Base-by-base conservation (phyloP, 2,797 vertebrate species). In the Gastrophryne carolinensis region DNA sequence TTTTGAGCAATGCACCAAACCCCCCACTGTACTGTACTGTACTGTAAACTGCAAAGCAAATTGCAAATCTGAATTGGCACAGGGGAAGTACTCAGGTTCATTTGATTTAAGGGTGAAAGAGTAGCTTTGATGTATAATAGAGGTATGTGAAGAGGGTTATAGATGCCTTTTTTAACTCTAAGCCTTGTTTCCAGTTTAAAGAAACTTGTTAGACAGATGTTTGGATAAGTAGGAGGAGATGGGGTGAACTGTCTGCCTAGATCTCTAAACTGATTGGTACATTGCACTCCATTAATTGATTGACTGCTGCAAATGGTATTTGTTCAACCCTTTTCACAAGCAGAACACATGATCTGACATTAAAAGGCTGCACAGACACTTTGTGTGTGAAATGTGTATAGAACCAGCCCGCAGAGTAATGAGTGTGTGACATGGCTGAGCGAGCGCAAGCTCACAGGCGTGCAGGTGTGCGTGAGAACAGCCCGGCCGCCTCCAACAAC, bases 391-490 rank as follows among this genome's bases (percentile, higher is more conserved):
- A 35, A 44, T 41, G 23, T 57, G 21, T 57, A 65, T 34, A 50
- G 34, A 13, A 54, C n/a, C 34, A 35, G 54, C 73, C 73, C 73
- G 73, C 73, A 76, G 65, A 63, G 47, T 50, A 54, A 61, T 41
- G 63, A 62, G 47, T 63, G 57, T 70, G 74, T 37, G 58, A 77
- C 66, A 77, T 61, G 74, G 74, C 74, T 77, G 66, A 71, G 34
- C 41, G 74, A 77, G 58, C 15, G 29, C 61, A 44, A 47, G 66
- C 66, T 70, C 52, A 64, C 58, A 77, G 54, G 35, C 21, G 69
- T 77, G 74, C 74, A 70, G 74, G 74, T 77, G 66, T 77, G 74
- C 66, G 74, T 77, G 74, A 77, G 74, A 77, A 77, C 34, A 64
- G 15, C 21, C 24, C 50, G 19, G 27, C 19, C 52, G 6, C 57